phyloP scores from a whole-genome alignment of 2,113 vertebrate species.

The Corvus moneduloides region DNA sequence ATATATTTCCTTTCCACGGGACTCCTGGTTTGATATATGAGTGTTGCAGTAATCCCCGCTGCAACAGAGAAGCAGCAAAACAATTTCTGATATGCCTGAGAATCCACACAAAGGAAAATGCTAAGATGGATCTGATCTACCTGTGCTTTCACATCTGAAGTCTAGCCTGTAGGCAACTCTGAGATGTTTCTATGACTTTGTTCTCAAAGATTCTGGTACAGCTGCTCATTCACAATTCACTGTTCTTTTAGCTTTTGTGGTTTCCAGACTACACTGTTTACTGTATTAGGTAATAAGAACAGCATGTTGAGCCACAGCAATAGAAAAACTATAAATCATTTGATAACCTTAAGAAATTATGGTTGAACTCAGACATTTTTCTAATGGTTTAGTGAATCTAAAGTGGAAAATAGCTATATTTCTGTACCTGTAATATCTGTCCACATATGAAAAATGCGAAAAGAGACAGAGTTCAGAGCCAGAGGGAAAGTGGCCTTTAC shows the following conservation, averaged over 20 bases:
- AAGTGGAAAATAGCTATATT: neutral
- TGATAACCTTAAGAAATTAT: neutral
- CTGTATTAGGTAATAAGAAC: neutral
- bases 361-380: conserved; percentile 14
- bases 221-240: neutral
- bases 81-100: neutral
- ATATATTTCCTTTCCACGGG: no score
- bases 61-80: neutral
- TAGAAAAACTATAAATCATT: conserved; percentile 10
- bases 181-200: neutral
- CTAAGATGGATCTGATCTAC: neutral
- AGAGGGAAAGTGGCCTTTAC: conserved; percentile 10
- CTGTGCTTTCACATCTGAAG: neutral
- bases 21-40: no score
- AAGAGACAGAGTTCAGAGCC: neutral
- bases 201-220: neutral
- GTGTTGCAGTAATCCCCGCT: no score
- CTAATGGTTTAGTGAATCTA: neutral
- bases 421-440: neutral
- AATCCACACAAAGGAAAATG: neutral
- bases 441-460: neutral
- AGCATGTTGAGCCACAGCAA: neutral
- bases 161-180: neutral
- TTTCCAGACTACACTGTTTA: neutral
- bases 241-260: neutral